phyloP scores from a whole-genome alignment of 2,113 vertebrate genomes.

The Geococcyx californianus region DNA sequence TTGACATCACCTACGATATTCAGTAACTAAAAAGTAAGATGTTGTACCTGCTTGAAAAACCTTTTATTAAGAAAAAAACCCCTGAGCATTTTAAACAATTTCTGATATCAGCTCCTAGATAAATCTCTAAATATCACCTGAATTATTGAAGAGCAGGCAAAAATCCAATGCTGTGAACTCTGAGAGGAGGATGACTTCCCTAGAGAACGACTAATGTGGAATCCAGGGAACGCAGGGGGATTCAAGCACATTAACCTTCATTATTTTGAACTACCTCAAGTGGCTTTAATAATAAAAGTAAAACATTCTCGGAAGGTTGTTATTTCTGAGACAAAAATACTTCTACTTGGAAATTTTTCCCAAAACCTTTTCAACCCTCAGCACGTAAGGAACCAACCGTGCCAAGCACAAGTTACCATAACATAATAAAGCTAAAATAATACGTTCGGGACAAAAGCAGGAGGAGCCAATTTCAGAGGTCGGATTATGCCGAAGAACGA shows the following conservation, averaged over 20 bases:
- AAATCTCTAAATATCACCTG: not conserved
- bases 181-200: not conserved
- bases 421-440: not conserved
- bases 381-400: not conserved
- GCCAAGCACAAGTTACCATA: not conserved
- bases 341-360: not conserved
- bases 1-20: not conserved
- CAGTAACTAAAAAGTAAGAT: not conserved
- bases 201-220: not conserved
- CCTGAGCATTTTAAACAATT: not conserved
- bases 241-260: not conserved
- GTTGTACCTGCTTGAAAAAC: not conserved
- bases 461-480: not conserved
- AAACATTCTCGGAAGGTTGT: not conserved
- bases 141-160: not conserved
- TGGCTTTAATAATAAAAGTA: not conserved
- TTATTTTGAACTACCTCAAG: not conserved
- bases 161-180: not conserved
- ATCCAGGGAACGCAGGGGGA: not conserved
- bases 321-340: not conserved
- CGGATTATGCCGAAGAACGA: not conserved
- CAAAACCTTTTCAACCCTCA: not conserved
- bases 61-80: not conserved
- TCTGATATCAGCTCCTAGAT: not conserved
- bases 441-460: not conserved